Evolutionary conservation across 2,888 invertebrate species (phyloP).

Genomic region (Melanargia galathea): DNA sequence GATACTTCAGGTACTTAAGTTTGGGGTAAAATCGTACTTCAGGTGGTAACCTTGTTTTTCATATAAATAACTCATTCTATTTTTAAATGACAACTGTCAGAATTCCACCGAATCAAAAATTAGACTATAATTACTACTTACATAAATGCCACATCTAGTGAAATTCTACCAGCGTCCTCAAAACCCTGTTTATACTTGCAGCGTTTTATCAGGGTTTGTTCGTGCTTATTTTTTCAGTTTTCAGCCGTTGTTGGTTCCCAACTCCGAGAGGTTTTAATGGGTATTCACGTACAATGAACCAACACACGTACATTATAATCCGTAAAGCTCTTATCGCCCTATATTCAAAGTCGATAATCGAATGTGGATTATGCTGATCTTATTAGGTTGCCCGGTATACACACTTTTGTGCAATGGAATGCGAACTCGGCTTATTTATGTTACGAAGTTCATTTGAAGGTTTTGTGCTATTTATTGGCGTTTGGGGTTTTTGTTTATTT

Average conservation of each 20-base stretch:
- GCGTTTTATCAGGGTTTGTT: conserved; percentile 33
- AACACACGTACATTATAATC: neutral
- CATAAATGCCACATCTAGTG: conserved; percentile 23
- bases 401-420: conserved; percentile 1
- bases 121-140: neutral
- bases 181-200: conserved; percentile 33
- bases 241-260: conserved; percentile 32
- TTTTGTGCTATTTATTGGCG: neutral
- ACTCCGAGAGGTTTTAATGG: conserved; percentile 33
- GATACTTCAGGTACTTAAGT: too few relatives aligned
- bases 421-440: conserved; percentile 14
- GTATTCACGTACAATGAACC: conserved; percentile 14
- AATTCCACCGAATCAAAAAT: too few relatives aligned
- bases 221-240: conserved; percentile 37
- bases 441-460: conserved; percentile 6
- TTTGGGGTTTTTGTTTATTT: neutral
- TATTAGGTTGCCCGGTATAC: conserved; percentile 10
- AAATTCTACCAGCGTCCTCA: conserved; percentile 16
- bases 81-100: too few relatives aligned
- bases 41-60: too few relatives aligned
- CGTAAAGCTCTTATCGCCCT: neutral
- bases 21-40: too few relatives aligned
- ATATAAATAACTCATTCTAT: too few relatives aligned
- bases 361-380: conserved; percentile 4
- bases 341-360: neutral